Conservation (phyloP, 2,797 vertebrate genomes). For the Mycteria americana region DNA sequence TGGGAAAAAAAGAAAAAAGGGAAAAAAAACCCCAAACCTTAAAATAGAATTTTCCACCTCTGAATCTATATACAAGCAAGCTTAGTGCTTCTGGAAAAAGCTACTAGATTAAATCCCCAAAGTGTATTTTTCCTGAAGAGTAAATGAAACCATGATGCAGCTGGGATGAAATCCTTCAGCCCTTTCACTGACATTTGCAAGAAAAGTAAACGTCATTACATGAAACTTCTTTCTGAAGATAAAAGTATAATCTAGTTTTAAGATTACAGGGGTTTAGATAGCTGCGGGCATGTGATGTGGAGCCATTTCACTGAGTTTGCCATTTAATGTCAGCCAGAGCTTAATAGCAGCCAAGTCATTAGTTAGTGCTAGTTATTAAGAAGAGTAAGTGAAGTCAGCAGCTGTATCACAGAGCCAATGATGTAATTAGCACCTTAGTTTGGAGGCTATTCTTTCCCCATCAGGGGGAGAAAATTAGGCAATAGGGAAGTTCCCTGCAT, state of each 20-base stretch:
- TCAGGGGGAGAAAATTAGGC: not conserved
- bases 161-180: not conserved
- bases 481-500: not conserved
- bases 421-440: not conserved
- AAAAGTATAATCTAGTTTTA: not conserved
- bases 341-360: not conserved
- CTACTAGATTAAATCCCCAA: not conserved
- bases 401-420: not conserved
- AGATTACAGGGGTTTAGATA: not conserved
- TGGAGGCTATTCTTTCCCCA: not conserved
- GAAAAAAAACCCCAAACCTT: not conserved
- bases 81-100: not conserved
- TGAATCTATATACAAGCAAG: not conserved
- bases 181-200: not conserved
- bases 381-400: not conserved
- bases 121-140: not conserved
- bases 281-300: not conserved
- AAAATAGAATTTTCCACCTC: not conserved
- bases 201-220: not conserved
- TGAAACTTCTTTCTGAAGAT: not conserved
- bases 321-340: not conserved
- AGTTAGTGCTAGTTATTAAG: not conserved
- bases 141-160: not conserved
- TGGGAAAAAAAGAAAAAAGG: too few relatives aligned
- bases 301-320: not conserved